A percentile compares a stretch with the other conserved stretches of the same genome.
Conservation (phyloP, 2,113 vertebrate genomes). For the Galeopterus variegatus region DNA sequence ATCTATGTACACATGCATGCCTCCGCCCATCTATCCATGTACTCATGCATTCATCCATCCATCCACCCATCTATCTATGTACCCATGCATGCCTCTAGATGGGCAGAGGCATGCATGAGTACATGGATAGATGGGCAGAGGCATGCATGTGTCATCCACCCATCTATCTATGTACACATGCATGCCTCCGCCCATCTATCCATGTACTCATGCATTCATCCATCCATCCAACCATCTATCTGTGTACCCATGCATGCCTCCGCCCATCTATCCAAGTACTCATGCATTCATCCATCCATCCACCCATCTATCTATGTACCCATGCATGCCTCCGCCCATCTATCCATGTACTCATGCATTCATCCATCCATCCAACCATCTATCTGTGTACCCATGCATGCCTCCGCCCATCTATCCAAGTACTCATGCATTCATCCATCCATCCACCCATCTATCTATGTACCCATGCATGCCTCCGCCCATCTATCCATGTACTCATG, state of each 20-base stretch:
- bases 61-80: too few species aligned
- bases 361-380: fast-evolving
- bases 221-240: neutral
- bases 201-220: neutral
- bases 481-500: fast-evolving
- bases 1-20: too few species aligned
- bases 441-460: too few species aligned
- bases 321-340: neutral
- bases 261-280: fast-evolving
- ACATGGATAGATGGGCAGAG: too few species aligned
- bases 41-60: too few species aligned
- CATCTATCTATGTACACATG: neutral
- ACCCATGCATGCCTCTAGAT: too few species aligned
- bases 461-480: neutral
- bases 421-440: neutral
- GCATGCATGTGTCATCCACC: too few species aligned
- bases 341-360: neutral
- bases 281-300: fast-evolving
- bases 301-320: too few species aligned
- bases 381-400: fast-evolving
- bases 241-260: neutral
- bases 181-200: too few species aligned
- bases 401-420: neutral
- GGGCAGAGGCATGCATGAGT: too few species aligned
- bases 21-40: too few species aligned